Evolutionary conservation across 2,888 invertebrate genomes (phyloP), one percentile per base, ranked within the genome.

Genomic region (Acronicta alni): DNA sequence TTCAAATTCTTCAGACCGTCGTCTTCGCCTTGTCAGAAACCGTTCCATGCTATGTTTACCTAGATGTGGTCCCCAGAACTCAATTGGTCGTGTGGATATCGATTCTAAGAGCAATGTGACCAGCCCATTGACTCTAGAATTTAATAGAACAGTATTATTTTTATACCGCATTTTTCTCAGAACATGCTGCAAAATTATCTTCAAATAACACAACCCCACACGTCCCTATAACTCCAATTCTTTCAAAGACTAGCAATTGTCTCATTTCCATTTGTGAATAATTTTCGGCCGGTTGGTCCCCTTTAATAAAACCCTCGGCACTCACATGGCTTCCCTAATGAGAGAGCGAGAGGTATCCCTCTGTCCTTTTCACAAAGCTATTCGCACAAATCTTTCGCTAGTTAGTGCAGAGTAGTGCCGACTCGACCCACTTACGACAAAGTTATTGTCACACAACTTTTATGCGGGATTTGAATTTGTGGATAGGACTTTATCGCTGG

Each of bases 401-500:
- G 79, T 83, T 82, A 82, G 79, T 77, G 61, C 57, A 41, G 54
- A 67, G 14, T 65, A 66, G 67, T 55, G 75, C 68, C 74, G 58
- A 59, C 63, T 56, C 64, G 71, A 73, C 77, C 79, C 67, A 76
- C 75, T 79, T 79, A 70, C 65, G 65, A 60, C 57, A 52, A 73
- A 83, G 75, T 79, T 82, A 82, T 80, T 72, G 80, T 77, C 81
- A 60, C 64, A 68, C 67, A 83, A 81, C 77, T 82, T 83, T 74
- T 65, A 65, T 77, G 69, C 52, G 68, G 61, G 70, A 68, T 70
- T 66, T 62, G 62, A 54, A 51, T 62, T 65, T 65, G 55, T 59
- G 48, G 43, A 60, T 8, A 14, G 48, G 44, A 59, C 42, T 68
- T 73, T 71, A 63, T 52, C 47, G 70, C 51, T 66, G 47, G n/a